Percentiles rank a stretch among this genome's conserved stretches.
Conservation (phyloP, 2,797 vertebrate genomes). For the Fistularia tabacaria region DNA sequence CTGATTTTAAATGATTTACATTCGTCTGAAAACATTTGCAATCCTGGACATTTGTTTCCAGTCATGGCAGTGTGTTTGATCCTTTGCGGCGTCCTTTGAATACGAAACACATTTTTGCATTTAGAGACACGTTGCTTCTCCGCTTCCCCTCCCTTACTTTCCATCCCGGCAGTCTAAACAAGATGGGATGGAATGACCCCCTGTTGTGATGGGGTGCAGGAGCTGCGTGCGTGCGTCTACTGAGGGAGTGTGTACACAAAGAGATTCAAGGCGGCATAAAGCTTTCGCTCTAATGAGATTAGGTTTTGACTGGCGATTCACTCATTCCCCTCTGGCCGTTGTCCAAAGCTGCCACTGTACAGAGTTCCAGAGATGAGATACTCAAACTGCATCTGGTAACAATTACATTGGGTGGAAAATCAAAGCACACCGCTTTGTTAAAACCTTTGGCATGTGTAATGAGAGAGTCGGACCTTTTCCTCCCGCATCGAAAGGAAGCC, state of each 20-base stretch:
- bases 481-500: constrained; percentile 56
- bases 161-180: constrained; percentile 51
- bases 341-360: constrained; percentile 70
- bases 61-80: constrained; percentile 55
- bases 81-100: constrained; percentile 39
- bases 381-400: constrained; percentile 79
- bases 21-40: constrained; percentile 33
- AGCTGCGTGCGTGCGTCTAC: constrained; percentile 4
- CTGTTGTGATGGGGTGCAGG: constrained; percentile 26
- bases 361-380: constrained; percentile 64
- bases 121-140: constrained; percentile 33
- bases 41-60: constrained; percentile 64
- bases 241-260: constrained; percentile 58
- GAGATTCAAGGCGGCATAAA: constrained; percentile 68
- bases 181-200: constrained; percentile 42
- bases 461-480: constrained; percentile 65
- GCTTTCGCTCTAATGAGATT: constrained; percentile 79
- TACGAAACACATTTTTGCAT: constrained; percentile 46
- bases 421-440: constrained; percentile 78
- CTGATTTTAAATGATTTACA: constrained; percentile 37
- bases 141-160: constrained; percentile 18
- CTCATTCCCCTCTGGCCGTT: constrained; percentile 72
- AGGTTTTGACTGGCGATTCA: constrained; percentile 68
- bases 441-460: constrained; percentile 75
- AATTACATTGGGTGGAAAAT: constrained; percentile 75